Base-by-base conservation (phyloP, 1,140 invertebrate species). In the Panagrolaimus sp. region DNA sequence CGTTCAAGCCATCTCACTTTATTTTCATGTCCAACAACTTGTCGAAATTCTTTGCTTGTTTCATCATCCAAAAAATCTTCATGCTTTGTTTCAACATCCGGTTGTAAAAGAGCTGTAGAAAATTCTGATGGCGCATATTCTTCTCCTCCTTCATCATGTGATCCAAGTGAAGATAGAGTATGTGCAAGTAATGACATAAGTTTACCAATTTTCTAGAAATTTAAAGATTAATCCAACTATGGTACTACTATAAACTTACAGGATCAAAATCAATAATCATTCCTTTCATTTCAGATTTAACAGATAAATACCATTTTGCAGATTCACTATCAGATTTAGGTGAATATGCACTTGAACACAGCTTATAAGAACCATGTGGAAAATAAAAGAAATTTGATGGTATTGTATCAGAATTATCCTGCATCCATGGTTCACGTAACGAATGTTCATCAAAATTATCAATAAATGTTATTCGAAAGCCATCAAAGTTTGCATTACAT, bases 221-320 rank as follows among this genome's bases (percentile, higher is more conserved):
- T n/a, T n/a, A n/a, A 16, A 16, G 8, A 23, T 72, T 1, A 31
- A n/a, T 69, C 27, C n/a, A 47, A 20, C 42, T 8, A 66, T 3
- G 7, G 27, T 16, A 1, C 5, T 7, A 2, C 7, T 38, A 38
- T 4, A 27, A 16, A 61, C 20, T 20, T 69, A 73, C 75, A 27
- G 72, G 48, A 51, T 75, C 73, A 51, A 82, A 68, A 65, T 81
- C 79, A 43, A 81, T 74, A 13, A 74, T 63, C 77, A 81, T 83
- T 64, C 96, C 96, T 86, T 97, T 92, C 96, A 98, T 98, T 85
- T 96, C 90, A 93, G 94, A 97, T 73, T 92, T 90, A 0, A 98
- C 92, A 84, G 96, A 97, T 31, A 98, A 85, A 72, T 97, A 89
- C 96, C 95, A 98, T 84, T 98, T 97, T 1, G 94, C 93, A 85